A percentile compares a stretch with the other conserved stretches of the same genome.
phyloP scores from a whole-genome alignment of 2,888 invertebrate species.

The Pemphredon lugubris region DNA sequence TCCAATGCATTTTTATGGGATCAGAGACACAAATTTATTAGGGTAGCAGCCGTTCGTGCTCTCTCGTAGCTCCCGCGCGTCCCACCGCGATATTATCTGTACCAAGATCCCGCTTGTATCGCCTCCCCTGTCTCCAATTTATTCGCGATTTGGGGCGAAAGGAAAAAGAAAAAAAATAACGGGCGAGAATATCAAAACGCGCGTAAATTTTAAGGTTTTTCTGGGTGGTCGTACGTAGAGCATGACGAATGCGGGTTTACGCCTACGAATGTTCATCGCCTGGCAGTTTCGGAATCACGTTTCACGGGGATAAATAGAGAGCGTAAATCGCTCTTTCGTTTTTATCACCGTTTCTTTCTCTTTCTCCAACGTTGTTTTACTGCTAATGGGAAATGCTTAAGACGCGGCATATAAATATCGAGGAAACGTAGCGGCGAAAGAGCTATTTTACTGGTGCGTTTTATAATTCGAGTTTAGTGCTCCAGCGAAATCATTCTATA shows the following conservation, averaged over 20 bases:
- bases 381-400: not conserved
- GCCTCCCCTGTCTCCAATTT: conserved; percentile 62
- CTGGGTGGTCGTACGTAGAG: conserved; percentile 53
- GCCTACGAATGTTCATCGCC: conserved; percentile 40
- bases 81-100: conserved; percentile 50
- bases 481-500: too few relatives aligned
- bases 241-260: conserved; percentile 62
- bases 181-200: conserved; percentile 69
- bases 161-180: conserved; percentile 60
- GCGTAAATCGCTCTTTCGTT: conserved; percentile 43
- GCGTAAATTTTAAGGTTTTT: conserved; percentile 70
- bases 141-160: conserved; percentile 64
- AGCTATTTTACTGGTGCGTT: too few relatives aligned
- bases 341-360: conserved; percentile 8
- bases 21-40: conserved; percentile 75
- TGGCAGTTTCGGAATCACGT: conserved; percentile 43
- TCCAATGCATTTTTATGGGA: conserved; percentile 78
- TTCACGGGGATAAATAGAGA: conserved; percentile 34
- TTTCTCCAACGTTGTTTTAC: conserved; percentile 3
- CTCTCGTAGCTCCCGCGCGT: too few relatives aligned
- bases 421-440: too few relatives aligned
- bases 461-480: too few relatives aligned
- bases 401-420: not conserved
- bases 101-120: conserved; percentile 50
- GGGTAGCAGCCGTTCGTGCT: conserved; percentile 65